These are phyloP conservation scores for Sanderia malayensis DNA, from an alignment of 30 jellyfish, hydroid and myxozoan species.

Conservation along the genomic window DNA sequence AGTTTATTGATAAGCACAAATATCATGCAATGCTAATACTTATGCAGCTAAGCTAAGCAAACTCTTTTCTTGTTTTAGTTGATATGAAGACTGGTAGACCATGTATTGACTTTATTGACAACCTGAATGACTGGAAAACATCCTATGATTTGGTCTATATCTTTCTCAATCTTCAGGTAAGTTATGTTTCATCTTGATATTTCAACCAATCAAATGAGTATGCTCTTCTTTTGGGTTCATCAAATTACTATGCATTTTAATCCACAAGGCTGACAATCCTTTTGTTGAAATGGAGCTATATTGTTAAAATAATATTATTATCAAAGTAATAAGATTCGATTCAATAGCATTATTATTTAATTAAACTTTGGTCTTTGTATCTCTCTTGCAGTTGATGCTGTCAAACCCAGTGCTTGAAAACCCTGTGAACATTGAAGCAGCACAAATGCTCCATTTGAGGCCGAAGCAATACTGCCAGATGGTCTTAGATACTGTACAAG, in stretches of 20 bases:
- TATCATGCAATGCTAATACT: too few relatives aligned
- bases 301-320: too few relatives aligned
- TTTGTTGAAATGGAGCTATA: too few relatives aligned
- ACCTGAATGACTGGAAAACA: constrained; percentile 27
- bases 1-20: too few relatives aligned
- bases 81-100: constrained; percentile 58
- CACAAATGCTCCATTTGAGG: constrained; percentile 22
- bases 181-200: too few relatives aligned
- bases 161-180: constrained; percentile 58
- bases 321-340: too few relatives aligned
- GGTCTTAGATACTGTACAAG: constrained; percentile 62
- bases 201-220: too few relatives aligned
- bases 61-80: constrained; percentile 35
- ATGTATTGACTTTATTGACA: constrained; percentile 56
- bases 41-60: too few relatives aligned
- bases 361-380: neutral
- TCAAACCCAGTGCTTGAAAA: constrained; percentile 68
- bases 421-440: constrained; percentile 71
- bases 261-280: too few relatives aligned
- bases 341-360: neutral
- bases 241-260: too few relatives aligned
- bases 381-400: constrained; percentile 37
- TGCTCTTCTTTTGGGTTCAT: too few relatives aligned
- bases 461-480: constrained; percentile 69
- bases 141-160: constrained; percentile 42